phyloP scores from a whole-genome alignment of 2,113 vertebrate genomes.

The Plotosus lineatus region DNA sequence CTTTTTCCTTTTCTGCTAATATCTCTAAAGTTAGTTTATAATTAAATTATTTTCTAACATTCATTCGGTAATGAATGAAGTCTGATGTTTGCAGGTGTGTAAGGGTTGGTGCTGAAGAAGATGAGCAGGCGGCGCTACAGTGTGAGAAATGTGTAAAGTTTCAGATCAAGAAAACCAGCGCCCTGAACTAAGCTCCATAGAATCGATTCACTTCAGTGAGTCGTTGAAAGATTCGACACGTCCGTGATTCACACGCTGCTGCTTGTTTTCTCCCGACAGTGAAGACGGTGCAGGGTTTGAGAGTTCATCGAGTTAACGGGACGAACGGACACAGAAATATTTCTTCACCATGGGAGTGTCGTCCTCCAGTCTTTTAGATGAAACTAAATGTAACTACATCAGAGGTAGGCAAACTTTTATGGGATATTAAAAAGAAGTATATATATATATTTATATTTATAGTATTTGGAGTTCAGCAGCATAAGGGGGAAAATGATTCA shows the following conservation, averaged over 20 bases:
- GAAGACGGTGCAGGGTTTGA: slow-evolving; percentile 14
- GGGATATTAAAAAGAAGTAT: not conserved
- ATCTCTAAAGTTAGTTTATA: too few relatives aligned
- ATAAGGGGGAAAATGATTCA: not conserved
- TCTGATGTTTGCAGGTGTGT: not conserved
- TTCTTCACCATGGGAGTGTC: slow-evolving; percentile 52
- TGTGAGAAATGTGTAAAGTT: not conserved
- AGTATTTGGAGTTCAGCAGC: not conserved
- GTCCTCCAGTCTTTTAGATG: slow-evolving; percentile 55
- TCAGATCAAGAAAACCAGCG: not conserved
- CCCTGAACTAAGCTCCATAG: not conserved
- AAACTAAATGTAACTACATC: slow-evolving; percentile 55
- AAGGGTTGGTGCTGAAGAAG: not conserved
- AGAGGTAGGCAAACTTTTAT: slow-evolving; percentile 39
- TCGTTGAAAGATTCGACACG: slow-evolving; percentile 10
- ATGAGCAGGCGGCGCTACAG: slow-evolving; percentile 27
- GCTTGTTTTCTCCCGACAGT: slow-evolving; percentile 20
- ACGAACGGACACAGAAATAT: slow-evolving; percentile 22
- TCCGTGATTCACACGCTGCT: not conserved
- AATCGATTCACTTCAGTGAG: not conserved
- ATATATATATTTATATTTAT: too few relatives aligned
- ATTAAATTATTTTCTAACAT: too few relatives aligned
- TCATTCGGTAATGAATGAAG: too few relatives aligned
- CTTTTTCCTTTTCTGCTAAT: too few relatives aligned
- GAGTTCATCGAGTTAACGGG: slow-evolving; percentile 12